Base-by-base conservation (phyloP, 2,888 invertebrate species). In the Thymelicus lineola region DNA sequence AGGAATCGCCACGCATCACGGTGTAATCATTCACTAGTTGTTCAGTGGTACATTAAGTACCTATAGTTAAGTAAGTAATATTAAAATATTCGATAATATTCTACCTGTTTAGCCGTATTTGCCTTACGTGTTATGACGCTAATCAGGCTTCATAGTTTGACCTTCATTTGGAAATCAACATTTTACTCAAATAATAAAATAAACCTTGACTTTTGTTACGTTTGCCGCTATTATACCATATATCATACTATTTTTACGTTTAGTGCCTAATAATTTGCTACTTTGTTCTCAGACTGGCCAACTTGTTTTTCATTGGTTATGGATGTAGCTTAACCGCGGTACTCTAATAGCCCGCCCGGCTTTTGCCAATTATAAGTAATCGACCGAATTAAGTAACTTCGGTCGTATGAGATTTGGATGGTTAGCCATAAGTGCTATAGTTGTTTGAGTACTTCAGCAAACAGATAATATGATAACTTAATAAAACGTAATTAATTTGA, bases 141-240 rank as follows among this genome's bases (percentile, higher is more conserved):
- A 70, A 70, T 70, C 70, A 70, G 64, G 28, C 70, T 53, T 45
- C 64, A 70, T 70, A 64, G 64, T 64, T 70, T 64, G 70, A 70
- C 70, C 70, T 70, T 53, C 45, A 38, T 59, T 59, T 53, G 70
- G 64, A 64, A 60, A 53, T 64, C 64, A 64, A 64, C 64, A 65
- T 70, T 60, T 70, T 65, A 70, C 64, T 70, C 35, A 70, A 70
- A 70, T 59, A 66, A 57, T 70, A 63, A 70, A 66, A 57, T 70
- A 63, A 70, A 59, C 48, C 59, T 57, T 65, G 64, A 58, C 69
- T 70, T 64, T 59, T 53, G 64, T 46, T 70, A 60, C 7, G 42
- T 53, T 64, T 17, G 38, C 69, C 48, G 58, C 63, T 58, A 3
- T 28, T 2, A 28, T 28, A 28, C 28, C 28, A 28, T 28, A 28